Evolutionary conservation across 2,888 invertebrate species (phyloP), one percentile per base, ranked within the genome.

Genomic region (Ecliptopera silaceata): DNA sequence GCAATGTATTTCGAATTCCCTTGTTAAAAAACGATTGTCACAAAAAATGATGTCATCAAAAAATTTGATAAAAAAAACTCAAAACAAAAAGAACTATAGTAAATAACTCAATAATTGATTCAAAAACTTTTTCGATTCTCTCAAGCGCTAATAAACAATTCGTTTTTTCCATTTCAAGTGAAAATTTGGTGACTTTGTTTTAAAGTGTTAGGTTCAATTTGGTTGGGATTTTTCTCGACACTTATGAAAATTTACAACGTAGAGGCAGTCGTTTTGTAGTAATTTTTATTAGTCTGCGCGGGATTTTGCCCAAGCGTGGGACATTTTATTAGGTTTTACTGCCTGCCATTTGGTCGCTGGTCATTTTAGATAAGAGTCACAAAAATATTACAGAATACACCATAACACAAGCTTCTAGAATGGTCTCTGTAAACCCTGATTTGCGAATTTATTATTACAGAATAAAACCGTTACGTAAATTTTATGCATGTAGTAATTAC

Each of bases 221-320:
- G 1, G 38, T 18, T 13, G 17, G 45, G 29, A 12, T 39, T 54
- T 45, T 53, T 46, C 49, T 15, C 31, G 34, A 51, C 51, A 50
- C 44, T 56, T 57, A 59, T 50, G 54, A 43, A 46, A 54, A 59
- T 59, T 59, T 59, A 54, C 50, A 49, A 32, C 39, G 17, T 2
- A 13, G 11, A 39, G 36, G 49, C 22, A 49, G 36, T 38, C 48
- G 49, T 50, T 50, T 31, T 0, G 39, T 34, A 38, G 36, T 43
- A 47, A 39, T 52, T 58, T 52, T 49, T 53, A 46, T 50, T 45
- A 22, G 49, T 15, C 48, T 48, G 8, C 45, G 34, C 32, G 20
- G 22, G 29, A 8, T 44, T 41, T 50, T 43, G 44, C 46, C 54
- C 46, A 50, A 32, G 29, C 4, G 31, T 54, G 49, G 31, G 43